phyloP scores from a whole-genome alignment of 2,113 vertebrate genomes.

The Lagenorhynchus albirostris region DNA sequence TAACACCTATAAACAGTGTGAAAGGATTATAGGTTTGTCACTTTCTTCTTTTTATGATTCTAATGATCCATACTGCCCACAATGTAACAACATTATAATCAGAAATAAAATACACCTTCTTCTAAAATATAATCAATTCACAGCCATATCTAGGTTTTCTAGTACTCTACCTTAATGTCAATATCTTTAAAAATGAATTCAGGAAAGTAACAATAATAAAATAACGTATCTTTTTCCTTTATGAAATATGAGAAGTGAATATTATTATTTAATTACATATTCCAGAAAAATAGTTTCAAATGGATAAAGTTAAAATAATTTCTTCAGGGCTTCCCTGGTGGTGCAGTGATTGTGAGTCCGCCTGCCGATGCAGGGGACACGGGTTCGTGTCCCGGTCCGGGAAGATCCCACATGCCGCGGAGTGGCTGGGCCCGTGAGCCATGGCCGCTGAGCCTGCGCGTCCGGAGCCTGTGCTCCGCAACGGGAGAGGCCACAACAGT shows the following conservation, averaged over 20 bases:
- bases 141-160: background rate
- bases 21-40: background rate
- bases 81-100: background rate
- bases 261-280: constrained; percentile 22
- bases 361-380: too few relatives aligned
- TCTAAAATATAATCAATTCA: background rate
- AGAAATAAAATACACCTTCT: background rate
- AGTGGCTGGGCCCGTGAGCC: too few relatives aligned
- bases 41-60: background rate
- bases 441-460: too few relatives aligned
- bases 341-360: too few relatives aligned
- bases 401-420: too few relatives aligned
- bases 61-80: background rate
- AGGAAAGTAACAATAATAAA: constrained; percentile 4
- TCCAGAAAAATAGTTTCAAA: background rate
- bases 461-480: too few relatives aligned
- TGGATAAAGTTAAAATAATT: background rate
- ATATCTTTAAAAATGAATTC: background rate
- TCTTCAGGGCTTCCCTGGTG: background rate
- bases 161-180: background rate
- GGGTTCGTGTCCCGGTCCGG: too few relatives aligned
- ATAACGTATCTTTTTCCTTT: background rate
- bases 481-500: too few relatives aligned
- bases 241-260: background rate
- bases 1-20: background rate